Evolutionary conservation across 2,888 invertebrate genomes (phyloP).

Genomic region (Lasioglossum marginatum): DNA sequence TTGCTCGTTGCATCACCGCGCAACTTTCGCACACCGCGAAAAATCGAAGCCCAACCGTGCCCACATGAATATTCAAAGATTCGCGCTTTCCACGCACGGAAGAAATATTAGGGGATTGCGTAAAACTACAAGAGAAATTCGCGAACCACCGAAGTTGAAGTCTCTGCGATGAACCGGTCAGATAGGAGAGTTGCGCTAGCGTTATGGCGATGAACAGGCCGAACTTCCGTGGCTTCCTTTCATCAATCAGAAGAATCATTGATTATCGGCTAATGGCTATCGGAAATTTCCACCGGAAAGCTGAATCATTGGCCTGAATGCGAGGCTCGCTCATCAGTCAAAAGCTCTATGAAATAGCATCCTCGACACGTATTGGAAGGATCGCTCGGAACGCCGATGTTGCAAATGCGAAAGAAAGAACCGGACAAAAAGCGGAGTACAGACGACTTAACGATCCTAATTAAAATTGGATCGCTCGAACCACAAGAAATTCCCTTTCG

Average conservation of each 20-base stretch:
- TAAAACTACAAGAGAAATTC: neutral
- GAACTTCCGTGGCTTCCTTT: slow-evolving; percentile 1
- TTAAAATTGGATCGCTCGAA: slow-evolving; percentile 1
- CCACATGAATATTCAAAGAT: neutral
- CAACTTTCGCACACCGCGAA: slow-evolving; percentile 1
- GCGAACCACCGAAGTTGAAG: neutral
- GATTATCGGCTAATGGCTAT: slow-evolving; percentile 28
- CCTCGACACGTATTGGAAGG: neutral
- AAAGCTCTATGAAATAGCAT: neutral
- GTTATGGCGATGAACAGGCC: neutral
- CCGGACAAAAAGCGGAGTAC: neutral
- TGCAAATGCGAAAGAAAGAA: neutral
- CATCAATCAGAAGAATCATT: slow-evolving; percentile 31
- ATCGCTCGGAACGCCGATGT: neutral
- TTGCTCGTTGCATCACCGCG: slow-evolving; percentile 33
- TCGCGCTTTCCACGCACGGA: neutral
- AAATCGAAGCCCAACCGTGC: slow-evolving; percentile 1
- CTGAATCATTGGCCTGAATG: slow-evolving; percentile 8
- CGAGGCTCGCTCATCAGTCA: slow-evolving; percentile 12
- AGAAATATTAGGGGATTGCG: neutral
- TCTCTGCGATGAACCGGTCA: neutral
- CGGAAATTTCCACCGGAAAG: slow-evolving; percentile 32
- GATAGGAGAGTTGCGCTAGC: neutral
- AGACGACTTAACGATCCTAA: neutral
- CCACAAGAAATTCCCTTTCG: neutral